phyloP scores from a whole-genome alignment of 2,888 invertebrate genomes.

The Malthinus seriepunctatus region DNA sequence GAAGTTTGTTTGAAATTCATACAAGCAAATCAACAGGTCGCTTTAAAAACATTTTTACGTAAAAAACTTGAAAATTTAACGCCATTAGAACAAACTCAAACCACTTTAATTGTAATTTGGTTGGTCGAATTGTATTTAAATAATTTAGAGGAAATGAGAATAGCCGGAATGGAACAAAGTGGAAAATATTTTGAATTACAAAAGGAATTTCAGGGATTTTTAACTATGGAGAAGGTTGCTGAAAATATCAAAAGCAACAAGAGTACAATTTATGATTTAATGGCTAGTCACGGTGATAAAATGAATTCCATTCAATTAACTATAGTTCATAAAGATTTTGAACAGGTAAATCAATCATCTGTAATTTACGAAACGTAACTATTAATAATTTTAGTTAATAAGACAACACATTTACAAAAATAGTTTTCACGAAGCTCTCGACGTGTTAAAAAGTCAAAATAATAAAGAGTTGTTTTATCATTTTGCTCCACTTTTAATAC shows the following conservation, averaged over 20 bases:
- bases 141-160: conserved; percentile 77
- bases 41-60: conserved; percentile 85
- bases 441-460: conserved; percentile 73
- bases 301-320: conserved; percentile 88
- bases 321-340: conserved; percentile 87
- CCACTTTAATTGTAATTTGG: conserved; percentile 94
- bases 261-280: conserved; percentile 83
- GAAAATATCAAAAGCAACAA: conserved; percentile 83
- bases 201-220: conserved; percentile 77
- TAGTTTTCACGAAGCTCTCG: conserved; percentile 74
- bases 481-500: conserved; percentile 85
- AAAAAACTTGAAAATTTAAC: conserved; percentile 77
- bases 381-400: conserved; percentile 62
- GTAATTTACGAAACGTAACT: background rate
- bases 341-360: conserved; percentile 58
- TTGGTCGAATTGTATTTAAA: conserved; percentile 89
- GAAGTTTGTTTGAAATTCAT: conserved; percentile 92
- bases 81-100: conserved; percentile 79
- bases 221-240: conserved; percentile 70
- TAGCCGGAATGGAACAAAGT: conserved; percentile 51
- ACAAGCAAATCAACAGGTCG: conserved; percentile 77
- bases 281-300: conserved; percentile 93
- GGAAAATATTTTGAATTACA: conserved; percentile 64
- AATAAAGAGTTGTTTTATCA: conserved; percentile 86
- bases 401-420: conserved; percentile 86